phyloP scores from a whole-genome alignment of 2,113 vertebrate species.

The Rhea americana region DNA sequence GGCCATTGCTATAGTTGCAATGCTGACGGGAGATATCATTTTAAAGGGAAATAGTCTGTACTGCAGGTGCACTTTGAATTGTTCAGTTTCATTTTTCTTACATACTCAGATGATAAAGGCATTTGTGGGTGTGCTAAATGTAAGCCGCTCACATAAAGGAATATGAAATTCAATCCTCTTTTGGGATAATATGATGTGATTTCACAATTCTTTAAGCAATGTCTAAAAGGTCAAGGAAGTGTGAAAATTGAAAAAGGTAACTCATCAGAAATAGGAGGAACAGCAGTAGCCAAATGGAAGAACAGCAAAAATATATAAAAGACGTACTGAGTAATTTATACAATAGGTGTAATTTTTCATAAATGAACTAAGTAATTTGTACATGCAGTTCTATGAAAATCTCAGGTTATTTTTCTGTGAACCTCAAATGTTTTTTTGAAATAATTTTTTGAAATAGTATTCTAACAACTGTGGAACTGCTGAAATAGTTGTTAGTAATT shows the following conservation, averaged over 20 bases:
- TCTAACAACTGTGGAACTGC: too few relatives aligned
- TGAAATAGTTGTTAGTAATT: not conserved
- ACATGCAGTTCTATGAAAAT: not conserved
- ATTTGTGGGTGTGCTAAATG: constrained; percentile 3
- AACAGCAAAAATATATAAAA: not conserved
- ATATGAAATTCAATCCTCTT: constrained; percentile 31
- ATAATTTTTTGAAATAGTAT: not conserved
- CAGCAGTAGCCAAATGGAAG: constrained; percentile 11
- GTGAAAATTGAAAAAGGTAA: constrained; percentile 16
- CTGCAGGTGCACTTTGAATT: not conserved
- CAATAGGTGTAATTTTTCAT: not conserved
- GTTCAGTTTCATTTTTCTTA: constrained; percentile 32
- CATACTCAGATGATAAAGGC: constrained; percentile 11
- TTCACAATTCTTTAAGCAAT: constrained; percentile 43
- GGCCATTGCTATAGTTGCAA: not conserved
- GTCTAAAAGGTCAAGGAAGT: constrained; percentile 3
- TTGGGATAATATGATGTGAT: not conserved
- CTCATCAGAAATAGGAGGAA: constrained; percentile 18
- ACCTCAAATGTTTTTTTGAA: not conserved
- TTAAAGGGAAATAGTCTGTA: not conserved
- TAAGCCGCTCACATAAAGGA: not conserved
- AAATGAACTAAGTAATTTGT: not conserved
- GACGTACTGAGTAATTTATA: not conserved
- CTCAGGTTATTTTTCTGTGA: not conserved
- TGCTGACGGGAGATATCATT: not conserved